Percentiles rank a stretch among this genome's conserved stretches.
These are phyloP conservation scores for Andrena flavipes DNA, from an alignment of 2,888 invertebrate genomes.

Conservation along the genomic window DNA sequence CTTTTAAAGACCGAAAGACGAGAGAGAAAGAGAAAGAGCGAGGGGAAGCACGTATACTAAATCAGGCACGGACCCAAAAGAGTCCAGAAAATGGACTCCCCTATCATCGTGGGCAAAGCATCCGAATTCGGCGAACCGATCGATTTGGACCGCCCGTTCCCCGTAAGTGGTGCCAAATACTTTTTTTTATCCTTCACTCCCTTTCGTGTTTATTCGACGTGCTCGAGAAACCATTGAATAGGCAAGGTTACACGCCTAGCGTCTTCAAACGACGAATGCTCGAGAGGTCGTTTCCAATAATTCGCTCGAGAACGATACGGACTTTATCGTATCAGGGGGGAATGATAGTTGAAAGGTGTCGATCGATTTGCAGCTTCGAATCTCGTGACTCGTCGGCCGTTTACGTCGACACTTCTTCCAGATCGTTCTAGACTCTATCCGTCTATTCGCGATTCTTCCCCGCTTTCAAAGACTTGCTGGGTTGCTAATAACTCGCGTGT, in stretches of 20 bases:
- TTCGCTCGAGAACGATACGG: neutral
- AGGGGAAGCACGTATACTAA: constrained; percentile 61
- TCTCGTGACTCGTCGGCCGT: neutral
- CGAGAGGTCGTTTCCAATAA: neutral
- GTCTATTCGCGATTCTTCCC: neutral
- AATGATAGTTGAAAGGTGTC: neutral
- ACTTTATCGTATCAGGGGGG: neutral
- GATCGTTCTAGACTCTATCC: constrained; percentile 33
- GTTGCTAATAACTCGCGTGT: neutral
- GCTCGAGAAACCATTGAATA: neutral
- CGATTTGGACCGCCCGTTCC: constrained; percentile 83
- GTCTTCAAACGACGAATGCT: neutral
- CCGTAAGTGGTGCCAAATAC: constrained; percentile 84
- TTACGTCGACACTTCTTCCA: constrained; percentile 34
- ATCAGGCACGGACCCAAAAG: constrained; percentile 60
- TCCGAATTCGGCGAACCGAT: constrained; percentile 87
- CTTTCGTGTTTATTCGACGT: neutral
- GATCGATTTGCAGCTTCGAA: neutral
- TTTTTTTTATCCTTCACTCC: constrained; percentile 38
- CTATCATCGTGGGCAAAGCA: constrained; percentile 88
- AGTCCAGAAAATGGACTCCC: constrained; percentile 86
- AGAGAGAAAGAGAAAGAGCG: constrained; percentile 9
- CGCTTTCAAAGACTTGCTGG: neutral
- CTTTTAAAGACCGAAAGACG: constrained; percentile 9
- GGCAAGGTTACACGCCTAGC: neutral